These are phyloP conservation scores for Muscicapa comitata DNA, from an alignment of 2,797 vertebrate species.

Conservation along the genomic window DNA sequence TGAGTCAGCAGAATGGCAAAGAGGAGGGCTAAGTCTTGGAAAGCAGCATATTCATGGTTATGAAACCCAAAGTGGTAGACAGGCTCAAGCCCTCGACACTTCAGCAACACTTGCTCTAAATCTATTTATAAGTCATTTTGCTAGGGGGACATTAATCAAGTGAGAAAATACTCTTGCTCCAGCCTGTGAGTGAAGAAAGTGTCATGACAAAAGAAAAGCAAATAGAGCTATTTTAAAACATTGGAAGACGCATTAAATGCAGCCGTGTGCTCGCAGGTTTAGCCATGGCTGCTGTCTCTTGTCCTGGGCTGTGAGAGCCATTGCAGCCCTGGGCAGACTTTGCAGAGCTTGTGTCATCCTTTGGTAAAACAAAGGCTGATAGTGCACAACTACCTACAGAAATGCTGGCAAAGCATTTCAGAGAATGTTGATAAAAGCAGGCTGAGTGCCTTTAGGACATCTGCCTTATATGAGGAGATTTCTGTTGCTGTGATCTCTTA, in stretches of 20 bases:
- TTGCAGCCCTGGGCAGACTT: neutral
- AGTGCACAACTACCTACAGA: neutral
- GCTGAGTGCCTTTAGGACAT: neutral
- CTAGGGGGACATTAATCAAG: neutral
- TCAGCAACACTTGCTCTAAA: neutral
- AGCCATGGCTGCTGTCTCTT: neutral
- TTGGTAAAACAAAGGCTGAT: neutral
- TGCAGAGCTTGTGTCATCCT: neutral
- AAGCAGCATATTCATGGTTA: slow-evolving; percentile 11
- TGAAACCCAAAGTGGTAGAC: slow-evolving; percentile 30
- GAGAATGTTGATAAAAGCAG: neutral
- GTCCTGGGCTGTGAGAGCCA: neutral
- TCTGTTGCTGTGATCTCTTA: neutral
- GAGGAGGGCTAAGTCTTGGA: neutral
- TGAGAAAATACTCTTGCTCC: neutral
- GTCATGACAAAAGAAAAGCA: slow-evolving; percentile 9
- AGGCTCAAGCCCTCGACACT: neutral
- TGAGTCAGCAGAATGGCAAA: slow-evolving; percentile 38
- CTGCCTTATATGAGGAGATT: neutral
- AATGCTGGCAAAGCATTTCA: neutral
- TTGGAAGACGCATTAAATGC: neutral
- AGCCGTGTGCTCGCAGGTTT: neutral
- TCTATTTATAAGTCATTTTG: slow-evolving; percentile 27
- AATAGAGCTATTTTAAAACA: neutral
- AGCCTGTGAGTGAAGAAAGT: neutral